Evolutionary conservation across 2,888 invertebrate species (phyloP), one percentile per base, ranked within the genome.

Genomic region (Mythimna albipuncta): DNA sequence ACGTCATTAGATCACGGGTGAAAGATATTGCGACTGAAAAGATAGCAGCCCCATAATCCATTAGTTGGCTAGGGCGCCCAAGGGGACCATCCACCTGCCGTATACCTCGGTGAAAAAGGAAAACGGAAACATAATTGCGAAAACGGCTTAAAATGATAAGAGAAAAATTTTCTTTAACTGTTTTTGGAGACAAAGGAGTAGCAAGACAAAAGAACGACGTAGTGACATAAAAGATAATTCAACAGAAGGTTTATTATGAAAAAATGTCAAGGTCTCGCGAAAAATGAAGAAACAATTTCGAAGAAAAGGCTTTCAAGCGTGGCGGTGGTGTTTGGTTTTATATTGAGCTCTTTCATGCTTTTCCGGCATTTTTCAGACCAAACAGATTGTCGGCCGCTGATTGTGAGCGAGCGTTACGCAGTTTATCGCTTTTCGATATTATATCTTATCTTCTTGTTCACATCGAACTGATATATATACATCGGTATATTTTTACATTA

Each of bases 161-260:
- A 72, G 35, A 70, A 6, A 32, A 50, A 79, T 75, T 74, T 79
- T 70, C 80, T 74, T 65, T 64, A 78, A 83, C 72, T 69, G 68
- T 71, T 81, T 79, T 79, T 66, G 69, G 68, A 76, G 72, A 82
- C 81, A 85, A 85, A 83, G 64, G 79, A 65, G 63, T 75, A 69
- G 50, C 47, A 61, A 79, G 72, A 79, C 76, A 81, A 83, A 84
- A 69, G 52, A 59, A 58, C 41, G 69, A 47, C 59, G 72, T 16
- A 7, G 52, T 50, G 21, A 10, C 32, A 38, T 26, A 41, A 64
- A 59, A 71, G 16, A 47, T 32, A 54, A 59, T 50, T 21, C 6
- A 13, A 7, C 64, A 82, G 69, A 82, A 80, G 79, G 54, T 68
- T 10, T 54, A 65, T n/a, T 47, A 52, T n/a, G 6, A 13, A 65